Base-by-base conservation (phyloP, 2,113 vertebrate species). In the Oncorhynchus tshawytscha region DNA sequence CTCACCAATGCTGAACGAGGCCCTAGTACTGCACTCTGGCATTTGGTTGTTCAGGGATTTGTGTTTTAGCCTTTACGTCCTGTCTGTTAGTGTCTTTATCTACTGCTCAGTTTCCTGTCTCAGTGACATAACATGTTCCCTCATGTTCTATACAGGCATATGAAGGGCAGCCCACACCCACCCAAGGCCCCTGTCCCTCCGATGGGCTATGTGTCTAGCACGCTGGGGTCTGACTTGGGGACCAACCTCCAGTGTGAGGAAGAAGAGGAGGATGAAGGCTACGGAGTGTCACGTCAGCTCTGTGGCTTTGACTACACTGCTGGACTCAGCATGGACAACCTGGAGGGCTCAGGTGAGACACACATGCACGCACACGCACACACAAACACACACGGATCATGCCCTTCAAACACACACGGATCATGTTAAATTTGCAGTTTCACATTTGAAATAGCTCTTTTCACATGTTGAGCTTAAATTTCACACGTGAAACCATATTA, bases 201-300 rank as follows among this genome's bases (percentile, higher is more conserved):
- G 0, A 89, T 97, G 87, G 96, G 97, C 85, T 99, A 97, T 11
- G 93, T 97, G 87, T 96, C 97, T 60, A 94, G 94, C 81, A 94
- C 95, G 49, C 91, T 99, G 85, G 95, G 95, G 84, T 98, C 97
- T 57, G 97, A 99, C 84, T 86, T 97, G 90, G 96, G 96, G 85
- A 94, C 93, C 76, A 94, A 95, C 82, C 93, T 97, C 84, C 92
- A 95, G 81, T 96, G 97, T 77, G 93, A 94, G 71, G 91, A 93
- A 1, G 91, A 93, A 25, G 92, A 96, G 24, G 95, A 96, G 51
- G 90, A 94, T 71, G 95, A 95, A 81, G 87, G 92, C 67, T 92
- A 96, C 79, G 94, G 96, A 91, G 93, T 97, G 76, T 95, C 93
- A 74, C 95, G 95, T 71, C 95, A 96, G 45, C 87, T 96, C 70